Percentiles rank a stretch among this genome's conserved stretches.
phyloP scores from a whole-genome alignment of 1,140 invertebrate species.

The Paracyclopina nana region DNA sequence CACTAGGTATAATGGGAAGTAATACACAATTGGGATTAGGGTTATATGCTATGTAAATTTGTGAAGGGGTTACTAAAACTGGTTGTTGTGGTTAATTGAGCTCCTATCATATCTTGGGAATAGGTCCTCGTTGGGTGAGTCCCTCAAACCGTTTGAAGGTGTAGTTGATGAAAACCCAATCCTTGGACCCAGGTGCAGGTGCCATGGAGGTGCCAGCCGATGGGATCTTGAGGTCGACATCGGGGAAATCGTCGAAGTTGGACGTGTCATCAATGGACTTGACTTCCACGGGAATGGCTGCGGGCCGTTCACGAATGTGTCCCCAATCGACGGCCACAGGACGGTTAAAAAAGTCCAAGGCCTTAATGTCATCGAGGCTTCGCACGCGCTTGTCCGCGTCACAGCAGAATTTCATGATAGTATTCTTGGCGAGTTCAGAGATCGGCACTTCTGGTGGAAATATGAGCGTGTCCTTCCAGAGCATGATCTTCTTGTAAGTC shows the following conservation, averaged over 20 bases:
- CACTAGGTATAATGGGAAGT: too few relatives aligned
- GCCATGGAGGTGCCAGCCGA: constrained; percentile 25
- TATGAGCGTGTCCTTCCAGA: constrained; percentile 89
- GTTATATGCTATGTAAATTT: too few relatives aligned
- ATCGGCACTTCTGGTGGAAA: constrained; percentile 99
- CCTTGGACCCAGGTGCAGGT: constrained; percentile 63
- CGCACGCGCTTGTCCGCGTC: constrained; percentile 74
- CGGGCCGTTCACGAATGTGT: constrained; percentile 84
- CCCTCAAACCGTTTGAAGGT: constrained; percentile 98
- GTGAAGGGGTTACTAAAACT: too few relatives aligned
- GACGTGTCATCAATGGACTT: constrained; percentile 90
- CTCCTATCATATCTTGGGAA: constrained; percentile 14
- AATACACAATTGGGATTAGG: too few relatives aligned
- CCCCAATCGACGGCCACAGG: constrained; percentile 93
- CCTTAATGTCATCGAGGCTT: constrained; percentile 67
- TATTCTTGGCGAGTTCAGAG: constrained; percentile 49
- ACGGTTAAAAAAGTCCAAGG: constrained; percentile 53
- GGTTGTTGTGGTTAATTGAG: neutral
- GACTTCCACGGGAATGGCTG: constrained; percentile 88
- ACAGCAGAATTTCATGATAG: constrained; percentile 59
- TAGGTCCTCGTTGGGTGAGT: constrained; percentile 58
- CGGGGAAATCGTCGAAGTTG: constrained; percentile 99
- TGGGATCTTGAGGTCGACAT: constrained; percentile 90
- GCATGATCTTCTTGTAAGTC: constrained; percentile 98
- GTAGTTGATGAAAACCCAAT: constrained; percentile 99